Evolutionary conservation across 2,113 vertebrate genomes (phyloP), one percentile per base, ranked within the genome.

Genomic region (Pavo muticus): DNA sequence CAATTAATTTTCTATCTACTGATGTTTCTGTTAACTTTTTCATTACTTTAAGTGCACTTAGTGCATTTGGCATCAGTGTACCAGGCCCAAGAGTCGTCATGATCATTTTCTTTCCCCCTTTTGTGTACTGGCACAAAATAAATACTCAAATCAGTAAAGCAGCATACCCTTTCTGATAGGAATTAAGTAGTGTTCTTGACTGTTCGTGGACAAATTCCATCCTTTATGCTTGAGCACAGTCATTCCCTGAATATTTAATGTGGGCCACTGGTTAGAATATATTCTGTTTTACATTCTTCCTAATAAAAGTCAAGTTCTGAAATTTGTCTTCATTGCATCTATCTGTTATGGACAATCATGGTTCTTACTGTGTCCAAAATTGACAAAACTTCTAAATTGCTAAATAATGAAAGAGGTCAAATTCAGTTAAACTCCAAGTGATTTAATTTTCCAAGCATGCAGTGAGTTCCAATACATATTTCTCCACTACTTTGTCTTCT

Each of bases 1-100:
- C 35, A 91, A 83, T 76, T 95, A 67, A 12, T 91, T 85, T 79
- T 83, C 48, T 76, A 2, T 91, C 45, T 90, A 39, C 74, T 73
- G n/a, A 89, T 65, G 91, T 89, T 40, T 83, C 74, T 52, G 88
- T 81, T 75, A 85, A 85, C 42, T 90, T 95, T 94, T 90, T 91
- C 78, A 91, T 96, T 95, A 91, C 35, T 95, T 90, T 90, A 91
- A 95, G 79, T 95, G 91, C 83, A 81, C 61, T 93, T 87, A 84
- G 29, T 81, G 50, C 50, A n/a, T 83, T 92, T 95, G 90, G 82
- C 75, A 68, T 81, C 35, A 57, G n/a, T 60, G 13, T 81, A 83
- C 44, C 35, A 73, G 20, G 14, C 74, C 35, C 30, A 57, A 72
- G 72, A 90, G 78, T 77, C 42, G 47, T 79, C 21, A 19, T 60